A percentile compares a stretch with the other conserved stretches of the same genome.
phyloP scores from a whole-genome alignment of 2,797 vertebrate species.

The Esox masquinongy region DNA sequence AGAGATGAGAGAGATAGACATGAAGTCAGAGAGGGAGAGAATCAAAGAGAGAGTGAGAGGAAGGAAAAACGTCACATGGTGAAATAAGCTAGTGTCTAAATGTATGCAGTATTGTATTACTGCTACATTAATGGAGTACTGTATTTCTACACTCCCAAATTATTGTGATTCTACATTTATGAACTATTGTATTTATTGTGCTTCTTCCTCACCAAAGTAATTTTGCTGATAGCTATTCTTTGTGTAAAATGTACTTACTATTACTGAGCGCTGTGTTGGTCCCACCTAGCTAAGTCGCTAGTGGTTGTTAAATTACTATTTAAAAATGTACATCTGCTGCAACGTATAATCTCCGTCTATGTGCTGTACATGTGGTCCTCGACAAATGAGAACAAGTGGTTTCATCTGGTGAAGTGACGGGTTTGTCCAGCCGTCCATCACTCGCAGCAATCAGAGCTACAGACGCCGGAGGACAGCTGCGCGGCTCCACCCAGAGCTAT shows the following conservation, averaged over 20 bases:
- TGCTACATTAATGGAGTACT: too few relatives aligned
- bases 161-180: too few relatives aligned
- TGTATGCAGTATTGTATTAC: neutral
- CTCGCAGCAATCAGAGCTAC: slow-evolving; percentile 59
- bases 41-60: slow-evolving; percentile 18
- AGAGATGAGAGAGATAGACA: slow-evolving; percentile 23
- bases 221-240: too few relatives aligned
- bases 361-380: slow-evolving; percentile 20
- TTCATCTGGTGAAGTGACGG: slow-evolving; percentile 37
- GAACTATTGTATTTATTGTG: too few relatives aligned
- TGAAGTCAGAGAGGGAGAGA: neutral
- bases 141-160: too few relatives aligned
- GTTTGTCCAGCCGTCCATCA: slow-evolving; percentile 37
- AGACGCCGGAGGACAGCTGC: slow-evolving; percentile 59
- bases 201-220: too few relatives aligned
- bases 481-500: slow-evolving; percentile 67
- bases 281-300: too few relatives aligned
- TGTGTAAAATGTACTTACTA: too few relatives aligned
- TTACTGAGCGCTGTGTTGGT: too few relatives aligned
- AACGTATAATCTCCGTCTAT: neutral
- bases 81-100: neutral
- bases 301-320: too few relatives aligned
- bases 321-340: too few relatives aligned
- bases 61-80: neutral
- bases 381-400: slow-evolving; percentile 43